Evolutionary conservation across 2,797 vertebrate species (phyloP).

Genomic region (Margarornis squamiger): DNA sequence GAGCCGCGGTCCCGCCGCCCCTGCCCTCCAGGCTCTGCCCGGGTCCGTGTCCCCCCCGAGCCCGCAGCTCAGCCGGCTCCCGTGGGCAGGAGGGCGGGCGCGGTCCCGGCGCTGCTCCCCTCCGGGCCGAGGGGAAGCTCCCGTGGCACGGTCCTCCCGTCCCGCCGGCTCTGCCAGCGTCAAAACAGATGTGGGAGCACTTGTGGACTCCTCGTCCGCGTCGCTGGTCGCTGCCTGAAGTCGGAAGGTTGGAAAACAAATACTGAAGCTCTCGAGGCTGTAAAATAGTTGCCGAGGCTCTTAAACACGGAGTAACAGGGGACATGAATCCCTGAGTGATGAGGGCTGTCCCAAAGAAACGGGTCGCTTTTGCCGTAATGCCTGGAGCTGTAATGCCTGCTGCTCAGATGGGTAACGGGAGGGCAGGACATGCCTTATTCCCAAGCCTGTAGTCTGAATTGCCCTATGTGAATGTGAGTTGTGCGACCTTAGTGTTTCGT

Average conservation of each 20-base stretch:
- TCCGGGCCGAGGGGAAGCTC: not conserved
- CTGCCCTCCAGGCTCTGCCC: not conserved
- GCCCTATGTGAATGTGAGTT: not conserved
- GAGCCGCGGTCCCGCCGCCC: too few relatives aligned
- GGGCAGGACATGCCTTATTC: not conserved
- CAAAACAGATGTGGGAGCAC: rapidly evolving
- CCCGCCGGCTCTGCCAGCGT: not conserved
- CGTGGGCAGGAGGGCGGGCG: not conserved
- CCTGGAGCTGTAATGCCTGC: not conserved
- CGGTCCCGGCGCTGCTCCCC: not conserved
- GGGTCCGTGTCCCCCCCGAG: too few relatives aligned
- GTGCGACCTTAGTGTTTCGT: rapidly evolving
- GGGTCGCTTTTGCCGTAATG: not conserved
- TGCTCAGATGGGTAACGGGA: rapidly evolving
- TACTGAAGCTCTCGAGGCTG: rapidly evolving
- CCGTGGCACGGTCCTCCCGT: not conserved
- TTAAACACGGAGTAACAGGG: not conserved
- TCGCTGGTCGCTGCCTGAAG: not conserved
- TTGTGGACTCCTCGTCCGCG: not conserved
- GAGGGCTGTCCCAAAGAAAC: not conserved
- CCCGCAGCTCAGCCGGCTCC: not conserved
- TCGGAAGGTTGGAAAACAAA: not conserved
- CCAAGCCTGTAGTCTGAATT: not conserved
- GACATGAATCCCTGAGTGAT: rapidly evolving
- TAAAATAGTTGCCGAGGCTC: not conserved